Evolutionary conservation across 2,888 invertebrate genomes (phyloP).

Genomic region (Hypsopygia costalis): DNA sequence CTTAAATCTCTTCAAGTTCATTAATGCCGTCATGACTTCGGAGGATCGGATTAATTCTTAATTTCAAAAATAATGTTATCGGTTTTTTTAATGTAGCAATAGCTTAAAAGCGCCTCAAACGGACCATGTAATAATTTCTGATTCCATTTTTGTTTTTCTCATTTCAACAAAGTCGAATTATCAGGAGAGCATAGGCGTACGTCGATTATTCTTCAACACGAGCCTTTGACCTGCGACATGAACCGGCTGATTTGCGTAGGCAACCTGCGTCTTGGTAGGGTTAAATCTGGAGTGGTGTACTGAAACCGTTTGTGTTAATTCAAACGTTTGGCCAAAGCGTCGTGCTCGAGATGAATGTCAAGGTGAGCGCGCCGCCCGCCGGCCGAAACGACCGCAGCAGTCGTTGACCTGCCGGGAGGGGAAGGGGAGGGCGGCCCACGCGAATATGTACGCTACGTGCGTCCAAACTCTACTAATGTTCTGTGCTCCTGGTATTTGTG

Average conservation of each 20-base stretch:
- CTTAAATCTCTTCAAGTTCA: slow-evolving; percentile 3
- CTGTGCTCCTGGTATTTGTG: slow-evolving; percentile 63
- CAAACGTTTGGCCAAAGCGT: slow-evolving; percentile 69
- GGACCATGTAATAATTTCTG: not conserved
- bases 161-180: slow-evolving; percentile 12
- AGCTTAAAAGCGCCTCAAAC: not conserved
- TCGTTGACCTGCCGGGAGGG: slow-evolving; percentile 62
- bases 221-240: slow-evolving; percentile 25
- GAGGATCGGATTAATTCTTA: slow-evolving; percentile 7
- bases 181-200: slow-evolving; percentile 38
- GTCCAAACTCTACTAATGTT: slow-evolving; percentile 61
- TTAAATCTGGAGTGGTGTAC: slow-evolving; percentile 36
- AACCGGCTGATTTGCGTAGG: slow-evolving; percentile 36
- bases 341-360: slow-evolving; percentile 78
- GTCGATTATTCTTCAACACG: slow-evolving; percentile 21
- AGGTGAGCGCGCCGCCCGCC: slow-evolving; percentile 76
- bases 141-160: not conserved
- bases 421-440: slow-evolving; percentile 65
- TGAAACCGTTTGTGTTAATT: slow-evolving; percentile 61
- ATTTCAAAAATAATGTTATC: slow-evolving; percentile 5
- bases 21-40: slow-evolving; percentile 11
- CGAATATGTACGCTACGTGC: slow-evolving; percentile 68
- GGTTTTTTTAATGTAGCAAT: not conserved
- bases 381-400: slow-evolving; percentile 74
- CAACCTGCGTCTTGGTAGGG: slow-evolving; percentile 25